Base-by-base conservation (phyloP, 1,140 invertebrate species). In the Pinna nobilis region DNA sequence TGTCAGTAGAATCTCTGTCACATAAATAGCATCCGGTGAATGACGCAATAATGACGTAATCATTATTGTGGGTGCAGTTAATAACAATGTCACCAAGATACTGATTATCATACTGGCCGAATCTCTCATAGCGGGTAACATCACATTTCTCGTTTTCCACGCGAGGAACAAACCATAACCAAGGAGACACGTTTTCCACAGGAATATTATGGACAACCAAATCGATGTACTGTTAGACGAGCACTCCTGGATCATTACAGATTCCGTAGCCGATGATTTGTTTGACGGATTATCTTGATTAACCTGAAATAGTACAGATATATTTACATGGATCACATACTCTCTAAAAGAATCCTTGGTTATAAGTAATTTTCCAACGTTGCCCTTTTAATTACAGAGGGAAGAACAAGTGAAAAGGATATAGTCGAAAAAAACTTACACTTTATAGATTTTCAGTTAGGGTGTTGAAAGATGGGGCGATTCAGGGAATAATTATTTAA, bases 61-160 rank as follows among this genome's bases (percentile, higher is more conserved):
- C 47, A 83, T 65, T 44, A 81, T 68, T 2, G 76, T 61, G 25
- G 73, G 64, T 63, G 76, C 74, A 1, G 79, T 72, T 44, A 76
- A 37, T 33, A 76, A 66, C 11, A 81, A 70, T 28, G 79, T 81
- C 5, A 73, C 77, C 35, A 82, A 53, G 57, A 77, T 69, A 20
- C 78, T 83, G 23, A 84, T 71, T 20, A 85, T 72, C 33, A 82
- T 82, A 51, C 76, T 75, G 37, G 74, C 72, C 3, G 82, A 79
- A 44, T 85, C 84, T 66, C 82, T 80, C 84, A 85, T 82, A 28
- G 82, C 74, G 0, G 84, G 84, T 11, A 85, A 60, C 20, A 77
- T 76, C 25, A 85, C 71, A 49, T 84, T 79, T 49, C 82, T 67
- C 5, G 77, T 84, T 60, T 78, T 74, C 84, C 84, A 85, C 1